Conservation (phyloP, 1,140 invertebrate genomes). For the Agraylea sexmaculata region DNA sequence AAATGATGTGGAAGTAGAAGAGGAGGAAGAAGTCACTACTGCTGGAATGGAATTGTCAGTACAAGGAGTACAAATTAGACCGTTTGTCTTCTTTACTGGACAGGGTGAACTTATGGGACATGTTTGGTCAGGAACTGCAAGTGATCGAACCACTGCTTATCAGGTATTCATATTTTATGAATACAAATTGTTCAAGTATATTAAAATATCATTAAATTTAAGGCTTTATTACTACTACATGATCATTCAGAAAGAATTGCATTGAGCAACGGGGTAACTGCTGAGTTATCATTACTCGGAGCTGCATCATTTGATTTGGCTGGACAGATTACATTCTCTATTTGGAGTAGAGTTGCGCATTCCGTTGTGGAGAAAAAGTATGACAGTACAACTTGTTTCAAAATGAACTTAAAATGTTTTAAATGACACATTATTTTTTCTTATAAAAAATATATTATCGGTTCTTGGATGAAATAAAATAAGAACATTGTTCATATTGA, state of each 20-base stretch:
- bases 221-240: conserved; percentile 61
- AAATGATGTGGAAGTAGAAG: conserved; percentile 38
- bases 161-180: conserved; percentile 40
- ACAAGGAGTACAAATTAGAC: conserved; percentile 64
- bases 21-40: conserved; percentile 49
- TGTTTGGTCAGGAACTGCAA: conserved; percentile 75
- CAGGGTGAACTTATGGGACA: conserved; percentile 81
- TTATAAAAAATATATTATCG: conserved; percentile 14
- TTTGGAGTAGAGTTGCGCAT: conserved; percentile 80
- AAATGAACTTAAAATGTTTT: conserved; percentile 5
- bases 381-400: too few relatives aligned
- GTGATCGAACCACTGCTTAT: conserved; percentile 70
- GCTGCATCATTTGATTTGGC: conserved; percentile 72
- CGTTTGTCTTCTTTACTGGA: conserved; percentile 75
- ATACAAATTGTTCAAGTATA: conserved; percentile 3
- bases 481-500: too few relatives aligned
- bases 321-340: conserved; percentile 70
- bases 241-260: conserved; percentile 59
- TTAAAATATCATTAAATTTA: conserved; percentile 19
- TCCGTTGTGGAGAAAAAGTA: conserved; percentile 67
- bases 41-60: conserved; percentile 78
- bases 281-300: conserved; percentile 56
- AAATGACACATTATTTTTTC: too few relatives aligned
- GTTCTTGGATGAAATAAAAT: neutral
- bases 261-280: conserved; percentile 61